Percentiles rank a stretch among this genome's conserved stretches.
These are phyloP conservation scores for Acronicta aceris DNA, from an alignment of 2,888 invertebrate genomes.

Conservation along the genomic window DNA sequence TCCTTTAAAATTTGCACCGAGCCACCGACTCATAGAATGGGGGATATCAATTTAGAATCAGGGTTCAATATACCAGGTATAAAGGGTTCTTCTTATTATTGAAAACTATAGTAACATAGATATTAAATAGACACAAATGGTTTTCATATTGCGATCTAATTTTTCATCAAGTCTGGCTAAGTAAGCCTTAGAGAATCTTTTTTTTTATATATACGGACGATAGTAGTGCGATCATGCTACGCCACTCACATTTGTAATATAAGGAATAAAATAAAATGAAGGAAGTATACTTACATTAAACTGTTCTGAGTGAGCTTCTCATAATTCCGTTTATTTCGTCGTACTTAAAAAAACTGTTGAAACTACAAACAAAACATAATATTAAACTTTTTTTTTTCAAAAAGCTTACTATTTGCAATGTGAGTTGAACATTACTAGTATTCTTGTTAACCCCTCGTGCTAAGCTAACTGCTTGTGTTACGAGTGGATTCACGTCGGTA, in stretches of 20 bases:
- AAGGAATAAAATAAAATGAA: background rate
- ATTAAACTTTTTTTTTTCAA: too few species aligned
- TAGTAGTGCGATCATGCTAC: background rate
- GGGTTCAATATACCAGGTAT: background rate
- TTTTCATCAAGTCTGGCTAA: background rate
- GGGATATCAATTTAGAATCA: constrained; percentile 4
- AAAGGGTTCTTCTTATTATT: background rate
- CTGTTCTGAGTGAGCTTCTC: background rate
- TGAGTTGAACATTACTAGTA: too few species aligned
- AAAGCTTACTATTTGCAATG: too few species aligned
- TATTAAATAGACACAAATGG: background rate
- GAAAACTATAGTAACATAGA: background rate
- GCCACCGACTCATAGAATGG: background rate
- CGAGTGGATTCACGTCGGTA: too few species aligned
- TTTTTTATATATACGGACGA: background rate
- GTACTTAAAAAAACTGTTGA: background rate
- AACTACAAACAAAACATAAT: background rate
- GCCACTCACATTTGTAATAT: background rate
- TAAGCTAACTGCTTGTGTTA: too few species aligned
- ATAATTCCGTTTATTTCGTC: background rate
- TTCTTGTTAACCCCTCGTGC: too few species aligned
- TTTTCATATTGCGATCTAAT: background rate
- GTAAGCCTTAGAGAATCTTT: background rate
- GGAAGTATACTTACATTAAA: background rate
- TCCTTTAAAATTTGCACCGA: constrained; percentile 4